Evolutionary conservation across 2,797 vertebrate genomes (phyloP), one percentile per base, ranked within the genome.

Genomic region (Enteromius argenteus): DNA sequence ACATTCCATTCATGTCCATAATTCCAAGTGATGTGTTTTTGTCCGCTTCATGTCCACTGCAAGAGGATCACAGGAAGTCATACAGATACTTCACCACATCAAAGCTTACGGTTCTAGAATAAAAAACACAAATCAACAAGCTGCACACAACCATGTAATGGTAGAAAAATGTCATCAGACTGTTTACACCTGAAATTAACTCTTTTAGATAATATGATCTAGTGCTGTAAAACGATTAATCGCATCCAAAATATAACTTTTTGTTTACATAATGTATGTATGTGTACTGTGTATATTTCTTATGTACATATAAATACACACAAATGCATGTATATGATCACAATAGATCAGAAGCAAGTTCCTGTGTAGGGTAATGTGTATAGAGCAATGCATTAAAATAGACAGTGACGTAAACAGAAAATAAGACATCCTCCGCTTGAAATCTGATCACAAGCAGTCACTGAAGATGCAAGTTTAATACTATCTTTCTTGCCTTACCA

Each of bases 51-150:
- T 15, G 17, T 66, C 37, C 85, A 17, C 82, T 42, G 64, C 74
- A 49, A 35, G 6, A 21, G 42, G 9, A 79, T 97, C 94, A 98
- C 90, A 98, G 95, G 94, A 98, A 98, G 96, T 99, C 98, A 72
- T 98, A 98, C 91, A 99, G 95, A 93, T 98, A 98, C 93, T 96
- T 97, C 90, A 97, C 94, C 87, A 98, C 96, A 89, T 98, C 97
- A 91, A 98, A 98, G 94, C 96, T 97, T 93, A 99, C 96, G 0
- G 97, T 99, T 95, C 97, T 99, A 94, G 73, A 93, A 95, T 92
- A 91, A 94, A 93, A 94, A 93, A 90, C 83, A 89, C 86, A 58
- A 60, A 13, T 73, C n/a, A 74, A 32, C 0, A 56, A 9, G 9
- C 15, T 32, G 44, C 30, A 51, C 11, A 67, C 15, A 27, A 68